Percentiles rank a stretch among this genome's conserved stretches.
These are phyloP conservation scores for Caenorhabditis becei DNA, from an alignment of 2,888 invertebrate species.

Conservation along the genomic window DNA sequence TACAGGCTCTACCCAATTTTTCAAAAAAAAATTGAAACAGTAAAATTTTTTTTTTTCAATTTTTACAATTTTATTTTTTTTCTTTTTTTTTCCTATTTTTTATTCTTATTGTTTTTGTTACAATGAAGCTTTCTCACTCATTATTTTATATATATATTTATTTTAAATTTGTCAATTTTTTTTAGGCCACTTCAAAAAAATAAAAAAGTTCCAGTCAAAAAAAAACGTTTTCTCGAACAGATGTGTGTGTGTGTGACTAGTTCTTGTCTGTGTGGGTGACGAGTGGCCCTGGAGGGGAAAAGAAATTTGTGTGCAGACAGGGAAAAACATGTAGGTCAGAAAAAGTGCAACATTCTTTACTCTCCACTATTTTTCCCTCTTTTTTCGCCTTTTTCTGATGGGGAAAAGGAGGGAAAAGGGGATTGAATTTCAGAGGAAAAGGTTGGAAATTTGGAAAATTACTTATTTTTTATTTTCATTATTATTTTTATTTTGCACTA, in stretches of 20 bases:
- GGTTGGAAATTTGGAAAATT: neutral
- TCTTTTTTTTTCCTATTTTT: neutral
- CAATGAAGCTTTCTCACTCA: no score
- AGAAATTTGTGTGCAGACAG: neutral
- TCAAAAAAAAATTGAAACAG: neutral
- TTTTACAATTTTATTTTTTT: neutral
- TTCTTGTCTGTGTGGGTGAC: neutral
- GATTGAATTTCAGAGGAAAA: neutral
- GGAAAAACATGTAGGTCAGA: constrained; percentile 1
- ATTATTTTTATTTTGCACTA: no score
- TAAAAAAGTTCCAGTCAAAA: no score
- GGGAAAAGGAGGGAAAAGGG: neutral
- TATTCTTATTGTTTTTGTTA: no score
- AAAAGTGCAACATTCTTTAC: neutral
- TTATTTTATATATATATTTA: no score
- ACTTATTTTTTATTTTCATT: no score
- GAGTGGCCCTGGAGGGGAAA: no score
- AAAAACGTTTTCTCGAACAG: no score
- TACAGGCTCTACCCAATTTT: no score
- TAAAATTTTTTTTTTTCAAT: neutral
- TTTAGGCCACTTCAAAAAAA: no score
- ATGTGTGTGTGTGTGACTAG: no score
- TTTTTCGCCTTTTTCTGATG: neutral
- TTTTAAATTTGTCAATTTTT: no score
- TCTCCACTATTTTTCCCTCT: neutral